phyloP scores from a whole-genome alignment of 2,888 invertebrate genomes.

The Euproctis similis region DNA sequence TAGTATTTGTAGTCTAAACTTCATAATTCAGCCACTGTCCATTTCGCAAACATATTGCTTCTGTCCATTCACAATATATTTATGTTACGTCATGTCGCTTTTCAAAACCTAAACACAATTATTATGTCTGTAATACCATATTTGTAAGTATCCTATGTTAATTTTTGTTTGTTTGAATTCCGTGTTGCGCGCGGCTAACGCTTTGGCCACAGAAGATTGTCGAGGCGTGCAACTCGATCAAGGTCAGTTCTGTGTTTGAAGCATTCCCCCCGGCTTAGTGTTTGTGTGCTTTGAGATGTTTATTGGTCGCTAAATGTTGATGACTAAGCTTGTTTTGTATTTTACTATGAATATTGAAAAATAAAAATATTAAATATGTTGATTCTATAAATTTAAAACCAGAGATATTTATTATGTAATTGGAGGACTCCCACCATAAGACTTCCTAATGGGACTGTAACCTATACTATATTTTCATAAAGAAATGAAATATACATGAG shows the following conservation, averaged over 20 bases:
- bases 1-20: too few relatives aligned
- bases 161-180: constrained; percentile 63
- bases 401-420: too few relatives aligned
- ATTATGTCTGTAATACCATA: too few relatives aligned
- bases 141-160: constrained; percentile 34
- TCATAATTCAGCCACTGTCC: too few relatives aligned
- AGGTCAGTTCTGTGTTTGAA: constrained; percentile 79
- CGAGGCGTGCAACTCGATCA: constrained; percentile 95
- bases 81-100: constrained; percentile 19
- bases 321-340: too few relatives aligned
- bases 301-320: constrained; percentile 8
- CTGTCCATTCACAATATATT: too few relatives aligned
- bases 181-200: constrained; percentile 53
- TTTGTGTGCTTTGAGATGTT: constrained; percentile 18
- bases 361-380: too few relatives aligned
- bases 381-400: too few relatives aligned
- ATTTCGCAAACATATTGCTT: too few relatives aligned
- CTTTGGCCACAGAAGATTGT: constrained; percentile 87
- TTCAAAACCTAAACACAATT: constrained; percentile 13
- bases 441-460: too few relatives aligned
- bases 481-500: neutral
- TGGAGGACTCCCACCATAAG: too few relatives aligned
- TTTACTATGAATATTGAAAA: too few relatives aligned
- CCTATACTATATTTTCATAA: neutral
- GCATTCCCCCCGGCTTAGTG: constrained; percentile 23